Evolutionary conservation across 2,797 vertebrate species (phyloP), one percentile per base, ranked within the genome.

Genomic region (Enteromius radiatus): DNA sequence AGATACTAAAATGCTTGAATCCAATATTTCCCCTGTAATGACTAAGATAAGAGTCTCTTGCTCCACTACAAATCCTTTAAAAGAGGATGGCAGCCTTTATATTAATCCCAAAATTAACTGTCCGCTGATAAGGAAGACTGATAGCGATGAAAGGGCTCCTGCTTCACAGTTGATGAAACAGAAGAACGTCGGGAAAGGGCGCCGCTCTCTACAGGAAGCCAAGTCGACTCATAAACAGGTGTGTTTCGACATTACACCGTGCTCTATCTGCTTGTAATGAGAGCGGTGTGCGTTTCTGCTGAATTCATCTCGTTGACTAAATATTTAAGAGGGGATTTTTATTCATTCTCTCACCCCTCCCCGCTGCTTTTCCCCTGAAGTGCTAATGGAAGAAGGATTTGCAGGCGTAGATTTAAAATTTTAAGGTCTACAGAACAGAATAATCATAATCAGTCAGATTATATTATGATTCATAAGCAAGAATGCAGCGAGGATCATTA

Each of bases 61-160:
- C 93, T 90, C 92, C 82, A 90, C 93, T 92, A 94, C 95, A 95
- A 95, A 95, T 95, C 95, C 95, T 94, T 93, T 93, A 93, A 95
- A 95, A 92, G 94, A 93, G 92, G 90, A 93, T 85, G 90, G 88
- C 90, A 80, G 92, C 88, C 83, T 92, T 89, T 89, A 90, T 89
- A 92, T 92, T 94, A 95, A 95, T 95, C 94, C 94, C 88, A 92
- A 94, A 95, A 95, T 95, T 92, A 95, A 94, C 92, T 91, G 91
- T 93, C 91, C 90, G 78, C 76, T 84, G 94, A 95, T 95, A 92
- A 93, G 92, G 91, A 91, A 87, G 88, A 88, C 87, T 85, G 95
- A 95, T 95, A 95, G 89, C 74, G 91, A 86, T 84, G 89, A 88
- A 90, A 88, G 86, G 87, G 89, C 84, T 85, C 81, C 86, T 64